Conservation (phyloP, 2,113 vertebrate genomes). For the Cathartes aura region DNA sequence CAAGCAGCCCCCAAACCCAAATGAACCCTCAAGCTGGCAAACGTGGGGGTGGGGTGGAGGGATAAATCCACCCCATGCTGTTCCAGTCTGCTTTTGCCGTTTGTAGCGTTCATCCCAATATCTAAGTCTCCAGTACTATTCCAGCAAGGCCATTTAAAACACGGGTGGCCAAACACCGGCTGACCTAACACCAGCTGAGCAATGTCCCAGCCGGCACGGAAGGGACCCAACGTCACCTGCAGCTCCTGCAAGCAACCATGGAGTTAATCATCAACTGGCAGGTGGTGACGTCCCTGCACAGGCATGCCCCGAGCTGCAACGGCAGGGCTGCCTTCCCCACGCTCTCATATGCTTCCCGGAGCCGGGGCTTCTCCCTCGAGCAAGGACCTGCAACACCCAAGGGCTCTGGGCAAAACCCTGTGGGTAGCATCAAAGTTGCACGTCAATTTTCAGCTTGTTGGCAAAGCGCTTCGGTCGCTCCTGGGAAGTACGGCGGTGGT, state of each 20-base stretch:
- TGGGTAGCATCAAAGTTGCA: accelerated
- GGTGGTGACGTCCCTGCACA: neutral
- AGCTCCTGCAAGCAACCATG: neutral
- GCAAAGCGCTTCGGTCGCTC: neutral
- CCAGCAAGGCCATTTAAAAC: neutral
- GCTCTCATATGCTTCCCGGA: neutral
- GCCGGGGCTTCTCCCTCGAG: neutral
- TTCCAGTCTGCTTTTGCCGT: neutral
- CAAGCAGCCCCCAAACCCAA: neutral
- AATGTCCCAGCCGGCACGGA: accelerated
- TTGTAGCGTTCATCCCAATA: accelerated
- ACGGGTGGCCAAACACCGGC: accelerated
- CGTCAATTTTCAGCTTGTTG: neutral
- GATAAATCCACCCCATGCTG: accelerated
- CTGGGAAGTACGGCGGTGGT: accelerated
- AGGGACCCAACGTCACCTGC: neutral
- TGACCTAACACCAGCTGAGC: neutral
- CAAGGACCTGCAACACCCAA: too few species aligned
- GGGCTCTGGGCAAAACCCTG: neutral
- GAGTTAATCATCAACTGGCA: neutral
- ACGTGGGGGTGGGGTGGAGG: accelerated
- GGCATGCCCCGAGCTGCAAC: neutral
- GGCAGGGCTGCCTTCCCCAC: neutral
- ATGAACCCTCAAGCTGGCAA: neutral
- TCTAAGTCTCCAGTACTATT: neutral